These are phyloP conservation scores for Sorex fumeus DNA, from an alignment of 2,113 vertebrate genomes.

Conservation along the genomic window DNA sequence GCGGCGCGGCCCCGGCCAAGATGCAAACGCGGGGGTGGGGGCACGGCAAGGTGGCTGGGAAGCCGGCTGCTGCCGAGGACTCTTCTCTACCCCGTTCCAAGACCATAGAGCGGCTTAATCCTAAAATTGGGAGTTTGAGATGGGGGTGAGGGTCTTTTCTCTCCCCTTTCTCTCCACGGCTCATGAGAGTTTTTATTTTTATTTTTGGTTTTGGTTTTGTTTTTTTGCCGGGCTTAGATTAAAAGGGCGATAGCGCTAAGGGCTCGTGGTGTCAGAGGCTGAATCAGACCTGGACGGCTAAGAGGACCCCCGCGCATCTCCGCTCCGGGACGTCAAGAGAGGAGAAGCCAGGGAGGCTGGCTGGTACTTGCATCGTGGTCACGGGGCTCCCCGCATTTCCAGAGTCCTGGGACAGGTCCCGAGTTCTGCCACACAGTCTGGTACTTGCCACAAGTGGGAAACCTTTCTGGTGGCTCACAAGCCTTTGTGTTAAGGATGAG, in stretches of 20 bases:
- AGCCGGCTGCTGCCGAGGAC: not conserved
- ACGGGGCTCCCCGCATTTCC: not conserved
- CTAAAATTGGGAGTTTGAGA: not conserved
- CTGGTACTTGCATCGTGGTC: too few species aligned
- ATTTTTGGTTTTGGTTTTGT: too few species aligned
- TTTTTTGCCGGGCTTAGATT: too few species aligned
- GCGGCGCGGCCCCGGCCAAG: not conserved
- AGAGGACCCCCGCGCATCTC: not conserved
- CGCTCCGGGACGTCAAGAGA: not conserved
- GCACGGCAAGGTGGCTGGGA: not conserved
- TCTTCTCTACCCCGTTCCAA: not conserved
- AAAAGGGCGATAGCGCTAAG: too few species aligned
- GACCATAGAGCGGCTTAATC: not conserved
- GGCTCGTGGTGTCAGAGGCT: not conserved
- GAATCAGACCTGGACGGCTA: not conserved
- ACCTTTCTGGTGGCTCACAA: not conserved
- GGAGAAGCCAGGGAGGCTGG: too few species aligned
- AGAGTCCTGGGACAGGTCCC: not conserved
- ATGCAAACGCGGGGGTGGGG: not conserved
- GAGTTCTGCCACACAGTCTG: not conserved
- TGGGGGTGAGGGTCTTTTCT: too few species aligned
- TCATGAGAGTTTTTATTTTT: slow-evolving; percentile 21
- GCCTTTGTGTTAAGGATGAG: slow-evolving; percentile 28
- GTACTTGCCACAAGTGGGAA: not conserved
- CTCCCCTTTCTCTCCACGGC: not conserved